A percentile compares a stretch with the other conserved stretches of the same genome.
phyloP scores from a whole-genome alignment of 2,113 vertebrate genomes.

The Ictidomys tridecemlineatus region DNA sequence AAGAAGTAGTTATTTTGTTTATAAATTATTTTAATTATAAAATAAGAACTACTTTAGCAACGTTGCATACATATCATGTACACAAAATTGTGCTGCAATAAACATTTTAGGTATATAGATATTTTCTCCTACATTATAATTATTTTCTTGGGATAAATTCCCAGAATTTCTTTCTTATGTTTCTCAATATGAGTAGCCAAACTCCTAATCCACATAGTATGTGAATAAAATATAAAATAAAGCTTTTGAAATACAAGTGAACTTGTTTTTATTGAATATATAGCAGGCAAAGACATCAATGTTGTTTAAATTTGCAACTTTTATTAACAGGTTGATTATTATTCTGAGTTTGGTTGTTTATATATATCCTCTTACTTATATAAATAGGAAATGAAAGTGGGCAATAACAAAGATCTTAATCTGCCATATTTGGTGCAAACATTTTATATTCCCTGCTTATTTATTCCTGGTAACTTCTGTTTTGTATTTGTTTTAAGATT shows the following conservation, averaged over 20 bases:
- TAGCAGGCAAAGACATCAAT: neutral
- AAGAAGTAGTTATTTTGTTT: too few species aligned
- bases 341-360: neutral
- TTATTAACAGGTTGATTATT: neutral
- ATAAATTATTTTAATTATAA: too few species aligned
- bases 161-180: neutral
- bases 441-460: neutral
- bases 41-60: too few species aligned
- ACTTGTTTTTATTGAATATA: slow-evolving; percentile 17
- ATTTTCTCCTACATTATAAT: neutral
- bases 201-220: neutral
- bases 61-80: neutral
- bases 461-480: neutral
- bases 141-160: slow-evolving; percentile 26
- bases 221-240: slow-evolving; percentile 42
- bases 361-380: neutral
- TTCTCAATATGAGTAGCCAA: slow-evolving; percentile 19
- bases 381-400: too few species aligned
- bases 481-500: neutral
- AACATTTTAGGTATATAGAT: neutral
- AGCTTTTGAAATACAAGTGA: neutral
- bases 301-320: slow-evolving; percentile 3
- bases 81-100: slow-evolving; percentile 28
- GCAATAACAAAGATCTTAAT: neutral
- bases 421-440: neutral